Base-by-base conservation (phyloP, 2,797 vertebrate genomes). In the Dryobates pubescens region DNA sequence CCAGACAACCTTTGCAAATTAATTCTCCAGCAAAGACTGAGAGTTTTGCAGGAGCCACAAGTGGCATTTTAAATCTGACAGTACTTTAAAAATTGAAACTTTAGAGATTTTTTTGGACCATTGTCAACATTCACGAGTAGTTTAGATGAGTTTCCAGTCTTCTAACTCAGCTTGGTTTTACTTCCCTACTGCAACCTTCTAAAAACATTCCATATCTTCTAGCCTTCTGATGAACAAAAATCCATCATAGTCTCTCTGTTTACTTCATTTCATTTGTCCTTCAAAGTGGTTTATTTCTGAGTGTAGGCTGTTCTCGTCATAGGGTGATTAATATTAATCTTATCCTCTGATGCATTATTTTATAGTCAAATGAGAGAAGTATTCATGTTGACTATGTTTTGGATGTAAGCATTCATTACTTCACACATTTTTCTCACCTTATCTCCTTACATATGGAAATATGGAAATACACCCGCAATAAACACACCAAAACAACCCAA, bases 271-370 rank as follows among this genome's bases (percentile, higher is more conserved):
- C 1, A 29, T 84, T 88, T 86, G 16, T 88, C 24, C 92, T 88
- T 91, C 36, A 57, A 74, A 92, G 58, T n/a, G 26, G 22, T 73
- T 93, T 89, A 82, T 92, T 96, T 94, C 88, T 74, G 70, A 84
- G 51, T n/a, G 43, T 47, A 75, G 41, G 29, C 17, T 89, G 29
- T 61, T 93, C 32, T 77, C 57, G 27, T 59, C 82, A 45, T 71
- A 73, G 19, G 12, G 7, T 88, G 70, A 87, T 87, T 91, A 88
- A 89, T 92, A 79, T 76, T 90, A 88, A 93, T 81, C 73, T 92
- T 77, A 38, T 87, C 36, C 82, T 79, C 78, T 86, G 41, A 32
- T 82, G 22, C 11, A 23, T 90, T 90, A 77, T 59, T 49, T 3
- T 57, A 51, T 27, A 65, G 64, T 80, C 41, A 75, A 78, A 81